Conservation (phyloP, 2,888 invertebrate species). For the Eristalis pertinax region DNA sequence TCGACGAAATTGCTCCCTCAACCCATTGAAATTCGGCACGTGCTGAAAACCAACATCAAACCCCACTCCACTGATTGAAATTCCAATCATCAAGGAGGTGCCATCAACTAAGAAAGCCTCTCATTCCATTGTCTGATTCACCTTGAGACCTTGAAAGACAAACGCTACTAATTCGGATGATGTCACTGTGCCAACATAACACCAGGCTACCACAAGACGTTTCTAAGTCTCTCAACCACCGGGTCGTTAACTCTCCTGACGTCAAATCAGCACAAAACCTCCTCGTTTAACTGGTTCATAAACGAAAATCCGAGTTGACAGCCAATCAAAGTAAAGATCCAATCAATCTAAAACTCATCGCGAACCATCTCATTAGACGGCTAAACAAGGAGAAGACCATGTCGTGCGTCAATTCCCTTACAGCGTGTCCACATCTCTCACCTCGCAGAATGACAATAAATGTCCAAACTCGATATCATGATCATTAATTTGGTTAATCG, state of each 20-base stretch:
- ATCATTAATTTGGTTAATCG: constrained; percentile 25
- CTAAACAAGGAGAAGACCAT: neutral
- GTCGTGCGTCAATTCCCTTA: constrained; percentile 9
- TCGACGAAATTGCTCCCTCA: too few species aligned
- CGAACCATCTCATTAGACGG: neutral
- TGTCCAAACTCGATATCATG: constrained; percentile 30
- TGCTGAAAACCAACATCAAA: too few species aligned
- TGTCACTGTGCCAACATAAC: neutral
- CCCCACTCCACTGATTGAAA: too few species aligned
- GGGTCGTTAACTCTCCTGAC: neutral
- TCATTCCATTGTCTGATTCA: neutral
- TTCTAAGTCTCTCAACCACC: neutral
- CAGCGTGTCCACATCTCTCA: neutral
- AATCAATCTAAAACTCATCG: neutral
- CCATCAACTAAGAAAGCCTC: neutral
- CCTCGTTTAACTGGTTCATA: neutral
- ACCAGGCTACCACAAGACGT: neutral
- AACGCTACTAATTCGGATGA: neutral
- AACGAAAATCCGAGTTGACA: neutral
- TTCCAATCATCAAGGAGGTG: neutral
- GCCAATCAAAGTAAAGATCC: constrained; percentile 20
- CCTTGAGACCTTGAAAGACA: neutral
- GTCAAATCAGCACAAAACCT: neutral
- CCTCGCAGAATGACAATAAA: neutral
- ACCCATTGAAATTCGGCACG: too few species aligned